These are phyloP conservation scores for Patiria pectinifera DNA, from an alignment of 53 echinoderm and acorn worm genomes.

Conservation along the genomic window DNA sequence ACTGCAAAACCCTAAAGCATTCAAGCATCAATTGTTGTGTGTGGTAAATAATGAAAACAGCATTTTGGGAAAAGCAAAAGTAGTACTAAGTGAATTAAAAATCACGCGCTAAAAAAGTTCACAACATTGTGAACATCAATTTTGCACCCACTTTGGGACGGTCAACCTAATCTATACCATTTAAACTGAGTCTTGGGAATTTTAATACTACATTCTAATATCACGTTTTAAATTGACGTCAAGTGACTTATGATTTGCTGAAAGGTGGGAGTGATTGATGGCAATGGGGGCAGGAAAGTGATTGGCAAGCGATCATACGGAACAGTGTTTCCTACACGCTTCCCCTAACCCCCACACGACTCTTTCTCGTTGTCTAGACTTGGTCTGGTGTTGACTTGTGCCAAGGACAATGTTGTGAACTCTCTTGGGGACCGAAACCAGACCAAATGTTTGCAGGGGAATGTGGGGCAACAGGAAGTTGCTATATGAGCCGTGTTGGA, in stretches of 20 bases:
- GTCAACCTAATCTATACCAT: neutral
- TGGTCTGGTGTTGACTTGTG: neutral
- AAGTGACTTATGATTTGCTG: neutral
- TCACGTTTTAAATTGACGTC: neutral
- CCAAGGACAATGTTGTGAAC: constrained; percentile 23
- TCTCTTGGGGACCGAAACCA: neutral
- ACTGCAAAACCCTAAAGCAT: too few species aligned
- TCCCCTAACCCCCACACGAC: neutral
- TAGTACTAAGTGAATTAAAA: too few species aligned
- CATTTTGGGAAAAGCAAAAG: too few species aligned
- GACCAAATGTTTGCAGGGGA: neutral
- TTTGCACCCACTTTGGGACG: neutral
- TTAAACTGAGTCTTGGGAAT: neutral
- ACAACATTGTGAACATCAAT: neutral
- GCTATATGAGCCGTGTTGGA: neutral
- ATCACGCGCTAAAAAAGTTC: too few species aligned
- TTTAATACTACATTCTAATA: neutral
- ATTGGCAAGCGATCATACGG: neutral
- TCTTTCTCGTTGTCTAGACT: constrained; percentile 6
- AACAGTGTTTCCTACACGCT: neutral
- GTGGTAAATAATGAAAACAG: too few species aligned
- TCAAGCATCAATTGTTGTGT: too few species aligned
- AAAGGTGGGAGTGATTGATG: neutral
- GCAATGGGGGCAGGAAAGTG: neutral
- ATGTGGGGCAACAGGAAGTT: neutral